phyloP scores from a whole-genome alignment of 2,113 vertebrate genomes.

The Vulpes ferrilata region DNA sequence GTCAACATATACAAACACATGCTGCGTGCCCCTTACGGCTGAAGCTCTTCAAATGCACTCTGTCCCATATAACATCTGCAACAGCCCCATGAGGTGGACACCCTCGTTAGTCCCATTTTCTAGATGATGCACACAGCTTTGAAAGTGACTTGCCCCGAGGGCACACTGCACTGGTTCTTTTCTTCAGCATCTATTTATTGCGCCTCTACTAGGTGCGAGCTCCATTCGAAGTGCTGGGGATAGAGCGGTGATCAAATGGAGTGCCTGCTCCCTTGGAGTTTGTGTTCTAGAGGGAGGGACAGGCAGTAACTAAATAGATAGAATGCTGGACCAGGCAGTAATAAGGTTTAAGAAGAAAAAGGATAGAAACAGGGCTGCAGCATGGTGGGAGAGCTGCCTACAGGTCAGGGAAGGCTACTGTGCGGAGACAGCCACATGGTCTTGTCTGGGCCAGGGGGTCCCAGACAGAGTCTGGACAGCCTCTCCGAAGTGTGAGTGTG shows the following conservation, averaged over 20 bases:
- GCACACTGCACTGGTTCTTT: rapidly evolving
- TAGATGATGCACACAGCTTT: rapidly evolving
- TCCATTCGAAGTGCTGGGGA: not conserved
- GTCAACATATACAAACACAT: rapidly evolving
- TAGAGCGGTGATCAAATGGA: not conserved
- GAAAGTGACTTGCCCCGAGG: not conserved
- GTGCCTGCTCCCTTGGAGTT: not conserved
- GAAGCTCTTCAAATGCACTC: rapidly evolving
- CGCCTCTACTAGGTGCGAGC: not conserved
- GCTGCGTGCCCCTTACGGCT: rapidly evolving
- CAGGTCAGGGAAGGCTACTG: rapidly evolving
- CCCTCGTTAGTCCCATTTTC: not conserved
- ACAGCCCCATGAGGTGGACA: rapidly evolving
- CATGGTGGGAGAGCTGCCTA: rapidly evolving
- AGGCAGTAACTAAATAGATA: not conserved
- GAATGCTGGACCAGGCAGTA: no score
- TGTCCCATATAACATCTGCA: not conserved
- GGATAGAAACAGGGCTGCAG: not conserved
- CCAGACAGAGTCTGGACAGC: not conserved
- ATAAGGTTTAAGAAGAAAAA: not conserved
- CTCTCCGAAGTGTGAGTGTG: not conserved
- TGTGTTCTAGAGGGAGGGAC: not conserved
- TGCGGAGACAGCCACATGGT: not conserved
- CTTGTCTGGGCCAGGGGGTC: not conserved
- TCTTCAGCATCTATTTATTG: not conserved